phyloP scores from a whole-genome alignment of 2,113 vertebrate species.

The Chrysochloris asiatica region DNA sequence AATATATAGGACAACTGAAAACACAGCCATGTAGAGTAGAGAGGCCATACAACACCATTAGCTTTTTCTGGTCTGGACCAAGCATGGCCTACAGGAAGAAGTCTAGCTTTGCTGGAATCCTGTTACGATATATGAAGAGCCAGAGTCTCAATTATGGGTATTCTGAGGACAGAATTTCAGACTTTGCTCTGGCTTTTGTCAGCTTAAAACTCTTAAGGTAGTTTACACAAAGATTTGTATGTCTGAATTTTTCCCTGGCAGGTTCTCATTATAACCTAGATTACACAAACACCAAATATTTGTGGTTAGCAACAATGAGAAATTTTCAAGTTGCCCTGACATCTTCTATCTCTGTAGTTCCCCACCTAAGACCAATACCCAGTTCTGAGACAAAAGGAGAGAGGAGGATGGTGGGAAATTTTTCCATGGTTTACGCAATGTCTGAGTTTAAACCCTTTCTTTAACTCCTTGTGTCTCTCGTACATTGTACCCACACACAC shows the following conservation, averaged over 20 bases:
- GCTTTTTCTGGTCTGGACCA: neutral
- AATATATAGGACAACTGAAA: neutral
- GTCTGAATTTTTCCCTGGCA: constrained; percentile 84
- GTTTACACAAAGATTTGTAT: constrained; percentile 84
- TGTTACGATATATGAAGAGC: constrained; percentile 6
- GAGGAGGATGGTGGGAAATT: neutral
- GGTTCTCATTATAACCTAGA: constrained; percentile 82
- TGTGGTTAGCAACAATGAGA: constrained; percentile 82
- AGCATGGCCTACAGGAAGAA: constrained; percentile 46
- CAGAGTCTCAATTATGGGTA: constrained; percentile 64
- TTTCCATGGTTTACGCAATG: constrained; percentile 24
- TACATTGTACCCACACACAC: neutral
- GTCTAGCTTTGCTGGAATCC: constrained; percentile 22
- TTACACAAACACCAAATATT: constrained; percentile 83
- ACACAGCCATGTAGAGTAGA: neutral
- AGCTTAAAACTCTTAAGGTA: constrained; percentile 82
- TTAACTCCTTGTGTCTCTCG: neutral
- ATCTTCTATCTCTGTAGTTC: constrained; percentile 62
- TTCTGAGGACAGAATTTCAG: constrained; percentile 81
- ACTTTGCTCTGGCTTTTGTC: constrained; percentile 81
- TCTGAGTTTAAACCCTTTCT: constrained; percentile 47
- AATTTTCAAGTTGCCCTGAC: constrained; percentile 77
- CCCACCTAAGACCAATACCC: constrained; percentile 73
- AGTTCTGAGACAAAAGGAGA: constrained; percentile 63
- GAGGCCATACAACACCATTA: neutral